phyloP scores from a whole-genome alignment of 2,888 invertebrate genomes.

The Polietes domitor region DNA sequence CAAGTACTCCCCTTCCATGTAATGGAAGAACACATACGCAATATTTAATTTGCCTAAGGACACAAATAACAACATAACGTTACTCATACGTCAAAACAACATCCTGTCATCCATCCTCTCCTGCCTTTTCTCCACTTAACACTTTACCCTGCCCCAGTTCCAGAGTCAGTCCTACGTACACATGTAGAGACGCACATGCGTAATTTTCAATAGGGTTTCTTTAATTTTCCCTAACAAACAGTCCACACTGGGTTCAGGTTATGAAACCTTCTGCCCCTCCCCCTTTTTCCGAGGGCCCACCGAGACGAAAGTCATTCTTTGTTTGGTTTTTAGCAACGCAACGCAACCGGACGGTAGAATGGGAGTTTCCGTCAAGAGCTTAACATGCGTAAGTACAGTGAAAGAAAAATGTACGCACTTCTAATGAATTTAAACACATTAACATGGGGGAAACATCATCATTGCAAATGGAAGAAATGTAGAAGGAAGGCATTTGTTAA shows the following conservation, averaged over 20 bases:
- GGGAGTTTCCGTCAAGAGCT: too few species aligned
- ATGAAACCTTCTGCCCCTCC: background rate
- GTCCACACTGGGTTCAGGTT: background rate
- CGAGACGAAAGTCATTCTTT: background rate
- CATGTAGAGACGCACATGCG: slow-evolving; percentile 33
- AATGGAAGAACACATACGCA: too few species aligned
- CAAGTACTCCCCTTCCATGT: background rate
- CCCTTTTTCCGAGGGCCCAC: background rate
- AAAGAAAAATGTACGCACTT: background rate
- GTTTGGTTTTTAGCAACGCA: background rate
- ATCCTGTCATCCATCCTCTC: background rate
- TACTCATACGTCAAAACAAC: slow-evolving; percentile 5
- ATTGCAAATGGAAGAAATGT: too few species aligned
- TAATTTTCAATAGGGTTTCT: slow-evolving; percentile 59
- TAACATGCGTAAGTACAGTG: slow-evolving; percentile 5
- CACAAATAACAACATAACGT: slow-evolving; percentile 46
- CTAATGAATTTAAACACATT: too few species aligned
- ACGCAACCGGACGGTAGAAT: background rate
- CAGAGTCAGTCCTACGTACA: background rate
- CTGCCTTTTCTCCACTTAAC: background rate
- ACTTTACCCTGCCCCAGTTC: too few species aligned
- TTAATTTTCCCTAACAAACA: slow-evolving; percentile 56
- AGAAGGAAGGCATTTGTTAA: too few species aligned
- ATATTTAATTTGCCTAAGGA: slow-evolving; percentile 63
- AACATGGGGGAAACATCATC: too few species aligned